A percentile compares a stretch with the other conserved stretches of the same genome.
Conservation (phyloP, 1,140 invertebrate genomes). For the Eumaeus atala region DNA sequence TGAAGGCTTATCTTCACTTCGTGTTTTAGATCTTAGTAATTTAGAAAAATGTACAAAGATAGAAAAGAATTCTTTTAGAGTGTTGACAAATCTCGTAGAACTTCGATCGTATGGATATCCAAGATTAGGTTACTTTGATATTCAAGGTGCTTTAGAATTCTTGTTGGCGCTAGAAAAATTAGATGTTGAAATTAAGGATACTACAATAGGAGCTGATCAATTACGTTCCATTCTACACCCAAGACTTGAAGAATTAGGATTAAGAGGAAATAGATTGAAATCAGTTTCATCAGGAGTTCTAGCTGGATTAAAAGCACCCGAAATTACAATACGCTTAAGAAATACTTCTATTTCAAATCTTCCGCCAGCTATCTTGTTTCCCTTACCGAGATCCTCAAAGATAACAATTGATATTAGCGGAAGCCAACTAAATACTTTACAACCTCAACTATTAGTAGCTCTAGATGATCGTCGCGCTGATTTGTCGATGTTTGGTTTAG, state of each 20-base stretch:
- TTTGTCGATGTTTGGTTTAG: constrained; percentile 81
- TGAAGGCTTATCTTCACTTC: constrained; percentile 78
- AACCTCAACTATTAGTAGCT: constrained; percentile 83
- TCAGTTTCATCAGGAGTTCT: constrained; percentile 88
- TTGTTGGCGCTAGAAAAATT: constrained; percentile 81
- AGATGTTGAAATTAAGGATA: constrained; percentile 91
- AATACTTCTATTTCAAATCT: constrained; percentile 87
- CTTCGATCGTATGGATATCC: constrained; percentile 84
- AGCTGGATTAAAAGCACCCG: constrained; percentile 83
- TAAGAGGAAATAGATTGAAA: constrained; percentile 83
- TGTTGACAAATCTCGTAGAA: constrained; percentile 80
- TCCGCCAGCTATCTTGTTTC: constrained; percentile 87
- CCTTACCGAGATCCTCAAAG: constrained; percentile 89
- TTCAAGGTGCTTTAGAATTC: constrained; percentile 84
- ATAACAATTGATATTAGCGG: constrained; percentile 86
- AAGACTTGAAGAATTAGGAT: constrained; percentile 81
- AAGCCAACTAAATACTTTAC: constrained; percentile 83
- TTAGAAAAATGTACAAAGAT: constrained; percentile 82
- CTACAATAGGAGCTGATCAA: constrained; percentile 86
- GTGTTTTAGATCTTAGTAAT: constrained; percentile 79
- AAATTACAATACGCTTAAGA: constrained; percentile 81
- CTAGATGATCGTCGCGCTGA: constrained; percentile 86
- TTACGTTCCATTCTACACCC: constrained; percentile 86
- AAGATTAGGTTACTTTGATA: constrained; percentile 86
- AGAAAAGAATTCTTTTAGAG: constrained; percentile 87